These are phyloP conservation scores for Alethe castanea DNA, from an alignment of 2,113 vertebrate genomes.

Conservation along the genomic window DNA sequence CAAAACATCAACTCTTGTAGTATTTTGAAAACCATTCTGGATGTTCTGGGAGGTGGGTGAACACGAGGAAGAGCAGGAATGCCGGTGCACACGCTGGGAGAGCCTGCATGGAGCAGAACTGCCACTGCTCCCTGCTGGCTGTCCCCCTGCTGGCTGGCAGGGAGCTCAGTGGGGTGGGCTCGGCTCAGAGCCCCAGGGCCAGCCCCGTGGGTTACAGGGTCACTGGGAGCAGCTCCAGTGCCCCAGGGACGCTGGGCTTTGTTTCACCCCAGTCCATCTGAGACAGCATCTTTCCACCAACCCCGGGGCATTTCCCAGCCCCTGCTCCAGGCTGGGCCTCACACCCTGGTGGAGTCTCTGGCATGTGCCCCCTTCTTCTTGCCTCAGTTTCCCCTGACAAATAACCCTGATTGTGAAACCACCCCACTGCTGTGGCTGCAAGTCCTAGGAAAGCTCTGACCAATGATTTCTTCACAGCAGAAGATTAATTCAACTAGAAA, in stretches of 20 bases:
- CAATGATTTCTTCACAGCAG: not conserved
- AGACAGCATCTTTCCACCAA: not conserved
- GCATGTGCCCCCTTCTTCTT: not conserved
- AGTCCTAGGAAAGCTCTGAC: not conserved
- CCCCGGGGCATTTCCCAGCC: not conserved
- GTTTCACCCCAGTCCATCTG: accelerated
- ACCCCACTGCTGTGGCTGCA: not conserved
- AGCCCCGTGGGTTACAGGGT: accelerated
- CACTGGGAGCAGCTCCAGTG: accelerated
- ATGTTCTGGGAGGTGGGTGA: not conserved
- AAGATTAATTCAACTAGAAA: not conserved
- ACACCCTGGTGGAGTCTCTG: not conserved
- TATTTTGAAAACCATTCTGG: not conserved
- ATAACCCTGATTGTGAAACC: not conserved
- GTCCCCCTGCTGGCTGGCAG: not conserved
- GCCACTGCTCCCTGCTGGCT: not conserved
- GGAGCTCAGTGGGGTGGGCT: not conserved
- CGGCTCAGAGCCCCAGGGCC: not conserved
- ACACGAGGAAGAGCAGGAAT: not conserved
- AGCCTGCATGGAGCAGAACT: accelerated
- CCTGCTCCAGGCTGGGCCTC: not conserved
- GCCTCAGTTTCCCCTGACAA: not conserved
- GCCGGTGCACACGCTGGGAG: not conserved
- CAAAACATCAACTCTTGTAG: not conserved
- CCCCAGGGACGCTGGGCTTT: not conserved